Base-by-base conservation (phyloP, 1,140 invertebrate species). In the Leptinotarsa texana region DNA sequence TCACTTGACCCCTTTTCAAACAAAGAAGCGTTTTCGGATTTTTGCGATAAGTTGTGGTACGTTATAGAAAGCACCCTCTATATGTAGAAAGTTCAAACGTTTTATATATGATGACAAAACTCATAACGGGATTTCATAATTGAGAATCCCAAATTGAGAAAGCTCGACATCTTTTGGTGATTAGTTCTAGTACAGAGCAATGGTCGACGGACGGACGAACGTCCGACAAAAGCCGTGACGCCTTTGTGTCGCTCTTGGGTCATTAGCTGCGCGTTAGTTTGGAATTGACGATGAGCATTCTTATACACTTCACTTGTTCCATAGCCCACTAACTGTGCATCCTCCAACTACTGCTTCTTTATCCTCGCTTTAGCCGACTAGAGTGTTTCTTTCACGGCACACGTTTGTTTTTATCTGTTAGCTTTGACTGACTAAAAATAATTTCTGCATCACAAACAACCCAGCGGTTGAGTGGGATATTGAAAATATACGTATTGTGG, bases 251-350 rank as follows among this genome's bases (percentile, higher is more conserved):
- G 80, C 79, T 74, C 76, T 75, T 79, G 78, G 74, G 75, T 81
- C 81, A 82, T 82, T 82, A 81, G 80, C 75, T 78, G 80, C 79
- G 80, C 80, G 79, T 79, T 77, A 79, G 79, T 75, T 66, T 72
- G 80, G 80, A 82, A 82, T 77, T 80, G 81, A 62, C 76, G 79
- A 81, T 80, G 80, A 79, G 76, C 79, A 82, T 82, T 82, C 80
- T 82, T 82, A 76, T 80, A 78, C 80, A 78, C 77, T 80, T 78
- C 78, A 80, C 75, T 82, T 79, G 73, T 69, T 71, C 67, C 75
- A 75, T 75, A 77, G 73, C 77, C 79, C 72, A 79, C 73, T 74
- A 73, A 76, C 65, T 71, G 48, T 70, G 67, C 73, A 77, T 74
- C 67, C 75, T 68, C 73, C 66, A 57, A 57, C 51, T 57, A 57